These are phyloP conservation scores for Sorex maritimensis DNA, from an alignment of 2,797 vertebrate species.

Conservation along the genomic window DNA sequence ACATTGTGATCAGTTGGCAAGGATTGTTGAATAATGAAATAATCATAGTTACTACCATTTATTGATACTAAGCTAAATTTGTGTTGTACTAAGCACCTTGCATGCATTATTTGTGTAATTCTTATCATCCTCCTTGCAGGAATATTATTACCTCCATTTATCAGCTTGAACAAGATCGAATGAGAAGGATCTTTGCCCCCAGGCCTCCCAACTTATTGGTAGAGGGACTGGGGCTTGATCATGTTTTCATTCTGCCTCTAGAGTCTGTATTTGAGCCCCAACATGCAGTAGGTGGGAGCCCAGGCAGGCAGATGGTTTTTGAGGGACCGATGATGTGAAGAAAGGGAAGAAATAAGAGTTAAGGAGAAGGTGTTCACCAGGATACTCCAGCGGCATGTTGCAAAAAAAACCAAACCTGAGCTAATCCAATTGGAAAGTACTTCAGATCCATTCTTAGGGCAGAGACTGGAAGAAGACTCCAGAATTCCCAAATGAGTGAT, in stretches of 20 bases:
- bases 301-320: not conserved
- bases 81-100: not conserved
- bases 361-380: not conserved
- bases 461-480: not conserved
- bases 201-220: not conserved
- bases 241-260: not conserved
- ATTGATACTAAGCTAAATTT: constrained; percentile 10
- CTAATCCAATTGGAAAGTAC: not conserved
- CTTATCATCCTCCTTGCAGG: not conserved
- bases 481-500: not conserved
- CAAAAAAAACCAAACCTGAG: constrained; percentile 21
- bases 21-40: constrained; percentile 38
- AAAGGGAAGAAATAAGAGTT: not conserved
- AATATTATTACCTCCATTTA: not conserved
- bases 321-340: not conserved
- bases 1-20: constrained; percentile 23
- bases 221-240: not conserved
- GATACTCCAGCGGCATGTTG: constrained; percentile 13
- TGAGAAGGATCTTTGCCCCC: not conserved
- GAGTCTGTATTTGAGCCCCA: not conserved
- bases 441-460: not conserved
- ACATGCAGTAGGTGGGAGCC: not conserved
- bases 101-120: constrained; percentile 1
- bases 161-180: not conserved
- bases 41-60: not conserved